phyloP scores from a whole-genome alignment of 1,140 invertebrate species.

The Drosophila parvula region DNA sequence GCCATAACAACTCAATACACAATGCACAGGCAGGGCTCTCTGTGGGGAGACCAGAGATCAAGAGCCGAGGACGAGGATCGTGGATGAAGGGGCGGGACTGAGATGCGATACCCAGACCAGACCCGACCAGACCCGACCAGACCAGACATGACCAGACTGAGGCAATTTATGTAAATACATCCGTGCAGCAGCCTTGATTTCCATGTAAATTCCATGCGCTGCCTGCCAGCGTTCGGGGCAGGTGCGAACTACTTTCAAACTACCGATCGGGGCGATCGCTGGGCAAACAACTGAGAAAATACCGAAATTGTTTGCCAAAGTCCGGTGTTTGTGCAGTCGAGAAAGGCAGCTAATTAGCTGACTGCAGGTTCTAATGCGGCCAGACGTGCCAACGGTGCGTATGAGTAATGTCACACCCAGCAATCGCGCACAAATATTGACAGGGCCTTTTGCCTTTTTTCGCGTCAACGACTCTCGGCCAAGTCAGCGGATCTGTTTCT shows the following conservation, averaged over 20 bases:
- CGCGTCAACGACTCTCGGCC: slow-evolving; percentile 71
- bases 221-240: slow-evolving; percentile 16
- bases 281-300: slow-evolving; percentile 20
- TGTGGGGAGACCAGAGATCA: not conserved
- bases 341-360: slow-evolving; percentile 67
- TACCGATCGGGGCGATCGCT: slow-evolving; percentile 44
- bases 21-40: slow-evolving; percentile 25
- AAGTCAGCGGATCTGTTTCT: slow-evolving; percentile 50
- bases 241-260: slow-evolving; percentile 78
- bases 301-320: slow-evolving; percentile 27
- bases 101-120: slow-evolving; percentile 35
- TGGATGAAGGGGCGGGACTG: slow-evolving; percentile 5
- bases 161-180: slow-evolving; percentile 70
- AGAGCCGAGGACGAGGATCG: slow-evolving; percentile 8
- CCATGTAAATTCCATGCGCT: slow-evolving; percentile 46
- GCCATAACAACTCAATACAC: slow-evolving; percentile 81
- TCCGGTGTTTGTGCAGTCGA: slow-evolving; percentile 46
- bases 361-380: slow-evolving; percentile 65
- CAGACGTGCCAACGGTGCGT: slow-evolving; percentile 64
- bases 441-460: slow-evolving; percentile 27
- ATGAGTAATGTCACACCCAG: slow-evolving; percentile 77
- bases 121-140: not conserved
- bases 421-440: slow-evolving; percentile 43
- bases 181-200: slow-evolving; percentile 66
- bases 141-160: slow-evolving; percentile 14